phyloP scores from a whole-genome alignment of 2,888 invertebrate species.

The Cheilosia scutellata region DNA sequence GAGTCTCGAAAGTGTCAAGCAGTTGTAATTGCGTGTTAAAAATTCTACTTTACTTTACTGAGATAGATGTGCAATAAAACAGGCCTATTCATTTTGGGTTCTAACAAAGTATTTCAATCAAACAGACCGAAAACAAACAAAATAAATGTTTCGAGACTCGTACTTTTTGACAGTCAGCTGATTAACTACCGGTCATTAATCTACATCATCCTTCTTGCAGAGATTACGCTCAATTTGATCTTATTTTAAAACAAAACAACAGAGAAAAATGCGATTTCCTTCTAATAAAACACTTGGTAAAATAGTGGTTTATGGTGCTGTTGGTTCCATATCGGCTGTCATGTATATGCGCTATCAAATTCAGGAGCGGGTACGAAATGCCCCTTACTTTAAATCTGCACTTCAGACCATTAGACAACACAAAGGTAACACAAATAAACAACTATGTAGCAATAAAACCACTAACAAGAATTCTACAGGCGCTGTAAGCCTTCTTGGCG shows the following conservation, averaged over 20 bases:
- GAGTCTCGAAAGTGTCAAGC: no score
- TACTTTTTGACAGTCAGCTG: background rate
- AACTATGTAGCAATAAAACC: slow-evolving; percentile 11
- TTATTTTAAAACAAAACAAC: slow-evolving; percentile 21
- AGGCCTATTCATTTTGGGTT: no score
- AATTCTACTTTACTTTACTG: no score
- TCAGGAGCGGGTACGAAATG: slow-evolving; percentile 85
- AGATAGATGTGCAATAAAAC: no score
- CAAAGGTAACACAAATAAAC: slow-evolving; percentile 76
- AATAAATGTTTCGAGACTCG: background rate
- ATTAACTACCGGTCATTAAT: background rate
- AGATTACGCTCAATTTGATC: slow-evolving; percentile 43
- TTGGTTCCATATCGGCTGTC: slow-evolving; percentile 83
- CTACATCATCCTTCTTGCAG: background rate
- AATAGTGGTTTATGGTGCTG: slow-evolving; percentile 88
- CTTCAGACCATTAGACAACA: slow-evolving; percentile 85
- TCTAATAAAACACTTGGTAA: slow-evolving; percentile 86
- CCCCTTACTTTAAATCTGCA: slow-evolving; percentile 88
- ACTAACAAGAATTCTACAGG: slow-evolving; percentile 81
- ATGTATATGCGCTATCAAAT: slow-evolving; percentile 84
- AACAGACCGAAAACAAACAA: background rate
- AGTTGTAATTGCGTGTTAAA: no score
- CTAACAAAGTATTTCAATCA: background rate
- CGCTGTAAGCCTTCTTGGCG: slow-evolving; percentile 88
- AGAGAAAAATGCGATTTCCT: slow-evolving; percentile 78